Conservation (phyloP, 1,140 invertebrate species). For the Cherax destructor region DNA sequence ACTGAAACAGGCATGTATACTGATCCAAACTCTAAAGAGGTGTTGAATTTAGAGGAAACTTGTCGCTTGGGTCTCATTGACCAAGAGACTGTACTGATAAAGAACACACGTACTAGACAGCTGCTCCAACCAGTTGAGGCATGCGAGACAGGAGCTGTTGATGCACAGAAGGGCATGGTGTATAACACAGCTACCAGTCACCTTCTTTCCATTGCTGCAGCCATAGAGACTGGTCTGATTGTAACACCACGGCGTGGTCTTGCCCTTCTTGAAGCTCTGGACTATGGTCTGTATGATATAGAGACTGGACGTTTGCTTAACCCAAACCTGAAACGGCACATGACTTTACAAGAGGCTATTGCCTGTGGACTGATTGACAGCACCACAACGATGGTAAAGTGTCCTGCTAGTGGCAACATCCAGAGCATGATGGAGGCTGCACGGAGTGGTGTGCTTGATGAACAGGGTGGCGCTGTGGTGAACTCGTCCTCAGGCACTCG, state of each 20-base stretch:
- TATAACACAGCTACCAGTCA: constrained; percentile 88
- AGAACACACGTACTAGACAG: constrained; percentile 88
- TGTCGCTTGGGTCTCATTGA: constrained; percentile 88
- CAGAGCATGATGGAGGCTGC: constrained; percentile 84
- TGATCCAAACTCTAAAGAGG: constrained; percentile 83
- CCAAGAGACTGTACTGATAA: constrained; percentile 89
- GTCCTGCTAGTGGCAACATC: constrained; percentile 85
- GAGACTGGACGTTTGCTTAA: constrained; percentile 86
- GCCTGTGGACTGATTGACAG: constrained; percentile 87
- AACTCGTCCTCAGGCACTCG: constrained; percentile 80
- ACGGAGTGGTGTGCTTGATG: constrained; percentile 56
- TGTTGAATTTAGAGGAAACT: constrained; percentile 89
- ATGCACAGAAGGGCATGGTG: constrained; percentile 89
- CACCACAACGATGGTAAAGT: constrained; percentile 88
- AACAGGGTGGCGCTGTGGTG: constrained; percentile 79
- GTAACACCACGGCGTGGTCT: constrained; percentile 85
- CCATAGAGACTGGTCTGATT: constrained; percentile 86
- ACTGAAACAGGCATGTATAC: constrained; percentile 84
- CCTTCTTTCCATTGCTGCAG: constrained; percentile 83
- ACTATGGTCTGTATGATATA: constrained; percentile 88
- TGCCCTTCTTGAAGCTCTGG: constrained; percentile 87
- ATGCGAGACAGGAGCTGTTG: constrained; percentile 89
- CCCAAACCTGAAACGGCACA: constrained; percentile 82
- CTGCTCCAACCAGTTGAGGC: constrained; percentile 90
- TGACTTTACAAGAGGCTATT: constrained; percentile 87